Conservation (phyloP, 30 jellyfish, hydroid and myxozoan genomes). For the Clytia hemisphaerica region DNA sequence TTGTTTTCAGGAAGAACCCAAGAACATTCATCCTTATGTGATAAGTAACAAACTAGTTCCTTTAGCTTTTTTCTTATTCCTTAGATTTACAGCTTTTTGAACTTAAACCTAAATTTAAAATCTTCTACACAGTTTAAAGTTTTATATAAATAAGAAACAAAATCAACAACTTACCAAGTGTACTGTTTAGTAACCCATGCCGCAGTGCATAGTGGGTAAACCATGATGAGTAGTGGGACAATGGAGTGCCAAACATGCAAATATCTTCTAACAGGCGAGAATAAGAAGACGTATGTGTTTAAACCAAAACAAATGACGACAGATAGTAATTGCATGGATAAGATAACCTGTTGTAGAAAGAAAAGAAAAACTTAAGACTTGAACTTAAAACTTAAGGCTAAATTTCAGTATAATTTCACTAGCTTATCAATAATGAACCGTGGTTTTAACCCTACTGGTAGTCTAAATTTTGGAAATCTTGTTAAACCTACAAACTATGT, state of each 20-base stretch:
- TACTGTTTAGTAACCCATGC: slow-evolving; percentile 41
- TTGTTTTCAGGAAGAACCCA: neutral
- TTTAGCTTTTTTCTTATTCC: neutral
- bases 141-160: neutral
- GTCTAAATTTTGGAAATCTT: too few species aligned
- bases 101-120: neutral
- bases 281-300: slow-evolving; percentile 22
- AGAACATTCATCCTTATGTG: neutral
- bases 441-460: too few species aligned
- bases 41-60: neutral
- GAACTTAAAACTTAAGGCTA: neutral
- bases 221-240: slow-evolving; percentile 10
- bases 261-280: slow-evolving; percentile 8
- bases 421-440: too few species aligned
- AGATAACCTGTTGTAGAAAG: neutral
- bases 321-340: neutral
- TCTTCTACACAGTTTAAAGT: neutral
- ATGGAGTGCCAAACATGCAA: slow-evolving; percentile 19
- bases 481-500: too few species aligned
- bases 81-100: neutral
- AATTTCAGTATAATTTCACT: neutral
- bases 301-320: slow-evolving; percentile 14
- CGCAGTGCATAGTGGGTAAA: slow-evolving; percentile 23
- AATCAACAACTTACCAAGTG: neutral
- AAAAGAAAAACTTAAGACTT: too few species aligned